Evolutionary conservation across 2,797 vertebrate genomes (phyloP).

Genomic region (Graptemys geographica): DNA sequence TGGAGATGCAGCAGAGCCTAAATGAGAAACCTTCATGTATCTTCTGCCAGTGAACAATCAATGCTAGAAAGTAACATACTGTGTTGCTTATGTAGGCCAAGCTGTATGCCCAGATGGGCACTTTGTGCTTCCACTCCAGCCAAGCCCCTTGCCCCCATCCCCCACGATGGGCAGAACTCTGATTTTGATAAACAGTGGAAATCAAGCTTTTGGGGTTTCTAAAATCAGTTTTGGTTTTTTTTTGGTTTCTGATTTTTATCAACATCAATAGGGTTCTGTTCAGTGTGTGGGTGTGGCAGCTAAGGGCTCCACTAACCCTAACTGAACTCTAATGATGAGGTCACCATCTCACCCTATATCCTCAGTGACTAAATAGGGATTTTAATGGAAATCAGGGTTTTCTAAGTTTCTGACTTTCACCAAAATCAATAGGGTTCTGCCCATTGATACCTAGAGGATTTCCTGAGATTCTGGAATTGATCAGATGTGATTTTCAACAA

Average conservation of each 20-base stretch:
- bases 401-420: fast-evolving
- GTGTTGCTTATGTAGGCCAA: neutral
- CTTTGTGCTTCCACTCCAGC: neutral
- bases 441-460: neutral
- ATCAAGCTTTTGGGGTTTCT: neutral
- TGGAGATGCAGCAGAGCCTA: neutral
- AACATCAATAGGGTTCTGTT: neutral
- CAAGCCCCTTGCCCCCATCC: neutral
- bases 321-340: neutral
- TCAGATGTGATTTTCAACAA: neutral
- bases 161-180: neutral
- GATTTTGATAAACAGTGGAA: neutral
- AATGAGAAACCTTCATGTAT: constrained; percentile 11
- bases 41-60: neutral
- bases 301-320: neutral
- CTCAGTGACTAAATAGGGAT: neutral
- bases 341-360: neutral
- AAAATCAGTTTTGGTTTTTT: neutral
- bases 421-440: fast-evolving
- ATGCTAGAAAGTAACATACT: neutral
- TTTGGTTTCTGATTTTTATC: neutral
- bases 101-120: neutral
- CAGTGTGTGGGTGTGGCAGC: neutral
- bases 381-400: fast-evolving
- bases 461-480: neutral